These are phyloP conservation scores for Coregonus clupeaformis DNA, from an alignment of 2,113 vertebrate genomes.

Conservation along the genomic window DNA sequence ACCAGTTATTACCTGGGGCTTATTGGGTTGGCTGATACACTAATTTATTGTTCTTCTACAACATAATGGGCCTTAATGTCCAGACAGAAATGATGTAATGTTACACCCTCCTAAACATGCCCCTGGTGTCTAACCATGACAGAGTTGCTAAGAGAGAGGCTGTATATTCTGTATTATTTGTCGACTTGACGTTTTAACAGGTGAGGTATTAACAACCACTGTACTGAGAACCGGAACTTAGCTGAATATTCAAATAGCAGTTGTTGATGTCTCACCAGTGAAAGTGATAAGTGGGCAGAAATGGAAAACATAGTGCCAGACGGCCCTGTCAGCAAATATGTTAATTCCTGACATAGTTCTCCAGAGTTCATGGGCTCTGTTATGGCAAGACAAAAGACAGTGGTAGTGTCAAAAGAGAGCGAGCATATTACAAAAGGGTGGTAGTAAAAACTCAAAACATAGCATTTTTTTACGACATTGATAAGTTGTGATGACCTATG, in stretches of 20 bases:
- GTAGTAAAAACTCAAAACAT: no score
- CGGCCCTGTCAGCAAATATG: constrained; percentile 41
- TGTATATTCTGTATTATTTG: constrained; percentile 13
- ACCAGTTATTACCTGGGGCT: background rate
- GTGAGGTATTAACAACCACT: constrained; percentile 13
- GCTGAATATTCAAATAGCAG: constrained; percentile 20
- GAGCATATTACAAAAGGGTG: no score
- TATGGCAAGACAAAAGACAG: no score
- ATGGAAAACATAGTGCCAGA: constrained; percentile 23
- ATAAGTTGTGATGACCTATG: no score
- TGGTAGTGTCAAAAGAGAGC: no score
- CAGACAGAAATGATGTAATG: background rate
- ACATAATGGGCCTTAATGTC: background rate
- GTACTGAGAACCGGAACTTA: background rate
- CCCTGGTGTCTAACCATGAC: background rate
- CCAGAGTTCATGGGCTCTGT: background rate
- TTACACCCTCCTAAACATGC: background rate
- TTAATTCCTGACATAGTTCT: constrained; percentile 29
- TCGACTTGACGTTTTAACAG: background rate
- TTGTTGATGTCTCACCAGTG: constrained; percentile 46
- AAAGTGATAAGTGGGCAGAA: constrained; percentile 41
- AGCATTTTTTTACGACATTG: no score
- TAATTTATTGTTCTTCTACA: background rate
- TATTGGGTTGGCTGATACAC: background rate
- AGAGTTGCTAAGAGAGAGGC: background rate